phyloP scores from a whole-genome alignment of 2,888 invertebrate genomes.

The Liodrosophila aerea region DNA sequence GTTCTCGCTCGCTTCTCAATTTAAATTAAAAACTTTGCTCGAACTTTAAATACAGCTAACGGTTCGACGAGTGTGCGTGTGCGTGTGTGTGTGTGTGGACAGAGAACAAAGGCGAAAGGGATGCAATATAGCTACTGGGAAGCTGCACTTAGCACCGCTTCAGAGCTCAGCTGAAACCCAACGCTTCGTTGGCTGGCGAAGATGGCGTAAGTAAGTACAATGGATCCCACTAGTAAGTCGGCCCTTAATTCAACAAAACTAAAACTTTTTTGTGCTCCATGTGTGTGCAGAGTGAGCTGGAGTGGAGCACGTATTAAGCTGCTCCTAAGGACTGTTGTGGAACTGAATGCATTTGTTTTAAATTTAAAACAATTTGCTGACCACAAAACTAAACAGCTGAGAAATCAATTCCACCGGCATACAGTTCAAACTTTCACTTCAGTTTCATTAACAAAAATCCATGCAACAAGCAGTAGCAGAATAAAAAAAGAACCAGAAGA shows the following conservation, averaged over 20 bases:
- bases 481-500: slow-evolving; percentile 4
- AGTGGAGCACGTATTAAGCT: background rate
- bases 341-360: slow-evolving; percentile 37
- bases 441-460: slow-evolving; percentile 50
- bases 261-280: slow-evolving; percentile 30
- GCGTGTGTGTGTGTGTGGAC: too few species aligned
- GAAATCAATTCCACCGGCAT: slow-evolving; percentile 28
- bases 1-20: slow-evolving; percentile 60
- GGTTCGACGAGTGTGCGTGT: background rate
- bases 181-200: slow-evolving; percentile 56
- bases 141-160: slow-evolving; percentile 44
- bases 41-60: slow-evolving; percentile 61
- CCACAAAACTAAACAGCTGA: slow-evolving; percentile 27
- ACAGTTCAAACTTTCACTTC: slow-evolving; percentile 23
- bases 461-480: background rate
- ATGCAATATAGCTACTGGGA: background rate
- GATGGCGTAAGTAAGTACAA: slow-evolving; percentile 59
- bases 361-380: slow-evolving; percentile 52
- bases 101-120: too few species aligned
- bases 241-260: slow-evolving; percentile 42
- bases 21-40: slow-evolving; percentile 74
- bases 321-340: slow-evolving; percentile 29
- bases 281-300: slow-evolving; percentile 19
- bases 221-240: slow-evolving; percentile 45
- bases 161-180: slow-evolving; percentile 51